These are phyloP conservation scores for Drosophila pegasa DNA, from an alignment of 2,888 invertebrate species.

Conservation along the genomic window DNA sequence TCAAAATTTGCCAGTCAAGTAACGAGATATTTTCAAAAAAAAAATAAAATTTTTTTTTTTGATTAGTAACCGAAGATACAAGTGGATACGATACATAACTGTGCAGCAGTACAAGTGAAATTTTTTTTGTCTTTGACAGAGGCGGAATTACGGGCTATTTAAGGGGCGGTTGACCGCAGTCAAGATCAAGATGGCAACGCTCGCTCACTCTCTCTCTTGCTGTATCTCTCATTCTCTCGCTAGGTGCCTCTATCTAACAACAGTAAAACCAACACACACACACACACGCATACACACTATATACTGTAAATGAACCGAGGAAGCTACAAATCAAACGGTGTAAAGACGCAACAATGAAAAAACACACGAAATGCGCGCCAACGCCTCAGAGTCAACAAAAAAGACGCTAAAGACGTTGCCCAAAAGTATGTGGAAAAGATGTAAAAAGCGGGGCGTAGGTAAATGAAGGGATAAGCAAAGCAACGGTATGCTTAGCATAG, in stretches of 20 bases:
- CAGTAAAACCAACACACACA: slow-evolving; percentile 15
- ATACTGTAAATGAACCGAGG: slow-evolving; percentile 13
- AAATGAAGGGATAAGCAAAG: slow-evolving; percentile 33
- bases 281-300: slow-evolving; percentile 14
- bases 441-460: slow-evolving; percentile 5
- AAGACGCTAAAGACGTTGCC: slow-evolving; percentile 24
- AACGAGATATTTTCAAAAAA: slow-evolving; percentile 42
- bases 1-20: slow-evolving; percentile 46
- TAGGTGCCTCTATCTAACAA: slow-evolving; percentile 6
- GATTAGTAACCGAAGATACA: slow-evolving; percentile 31
- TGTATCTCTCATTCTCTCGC: neutral
- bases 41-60: slow-evolving; percentile 4
- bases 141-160: slow-evolving; percentile 24
- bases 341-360: slow-evolving; percentile 33
- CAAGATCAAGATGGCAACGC: slow-evolving; percentile 52
- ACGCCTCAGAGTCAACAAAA: slow-evolving; percentile 36
- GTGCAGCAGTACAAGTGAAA: slow-evolving; percentile 54
- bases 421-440: slow-evolving; percentile 25
- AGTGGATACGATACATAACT: slow-evolving; percentile 26
- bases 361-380: slow-evolving; percentile 53
- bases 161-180: slow-evolving; percentile 37
- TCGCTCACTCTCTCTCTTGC: neutral
- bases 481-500: slow-evolving; percentile 24
- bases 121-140: slow-evolving; percentile 28
- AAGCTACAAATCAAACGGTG: slow-evolving; percentile 41